Percentiles rank a stretch among this genome's conserved stretches.
phyloP scores from a whole-genome alignment of 30 jellyfish, hydroid and myxozoan genomes.

The Chironex yamaguchii region DNA sequence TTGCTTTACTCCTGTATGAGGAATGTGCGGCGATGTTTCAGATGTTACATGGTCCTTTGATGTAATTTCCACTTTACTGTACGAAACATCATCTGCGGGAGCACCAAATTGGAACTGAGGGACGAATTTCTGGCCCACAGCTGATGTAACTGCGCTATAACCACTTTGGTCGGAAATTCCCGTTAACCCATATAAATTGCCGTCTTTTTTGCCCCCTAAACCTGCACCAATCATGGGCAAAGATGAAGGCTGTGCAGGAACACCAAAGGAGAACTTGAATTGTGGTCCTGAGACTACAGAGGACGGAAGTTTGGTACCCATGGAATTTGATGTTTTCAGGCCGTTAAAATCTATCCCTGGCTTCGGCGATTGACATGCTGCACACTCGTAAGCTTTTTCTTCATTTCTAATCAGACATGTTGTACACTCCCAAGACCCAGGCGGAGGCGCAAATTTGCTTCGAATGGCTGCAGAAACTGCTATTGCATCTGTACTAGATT shows the following conservation, averaged over 20 bases:
- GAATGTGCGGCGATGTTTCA: background rate
- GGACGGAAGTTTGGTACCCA: no score
- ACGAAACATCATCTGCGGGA: background rate
- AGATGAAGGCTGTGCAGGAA: background rate
- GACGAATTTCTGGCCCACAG: background rate
- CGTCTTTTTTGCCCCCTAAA: background rate
- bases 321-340: no score
- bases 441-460: background rate
- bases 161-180: background rate
- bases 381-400: background rate
- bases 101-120: background rate
- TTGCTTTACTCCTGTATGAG: no score
- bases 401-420: constrained; percentile 57
- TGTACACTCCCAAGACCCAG: constrained; percentile 72
- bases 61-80: background rate
- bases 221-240: background rate
- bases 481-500: background rate
- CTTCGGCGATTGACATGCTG: constrained; percentile 49
- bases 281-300: background rate
- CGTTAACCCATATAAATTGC: background rate
- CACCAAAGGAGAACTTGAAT: background rate
- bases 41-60: background rate
- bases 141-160: background rate
- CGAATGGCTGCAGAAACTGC: background rate
- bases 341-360: no score